Evolutionary conservation across 2,888 invertebrate genomes (phyloP), one percentile per base, ranked within the genome.

Genomic region (Morpho helenor): DNA sequence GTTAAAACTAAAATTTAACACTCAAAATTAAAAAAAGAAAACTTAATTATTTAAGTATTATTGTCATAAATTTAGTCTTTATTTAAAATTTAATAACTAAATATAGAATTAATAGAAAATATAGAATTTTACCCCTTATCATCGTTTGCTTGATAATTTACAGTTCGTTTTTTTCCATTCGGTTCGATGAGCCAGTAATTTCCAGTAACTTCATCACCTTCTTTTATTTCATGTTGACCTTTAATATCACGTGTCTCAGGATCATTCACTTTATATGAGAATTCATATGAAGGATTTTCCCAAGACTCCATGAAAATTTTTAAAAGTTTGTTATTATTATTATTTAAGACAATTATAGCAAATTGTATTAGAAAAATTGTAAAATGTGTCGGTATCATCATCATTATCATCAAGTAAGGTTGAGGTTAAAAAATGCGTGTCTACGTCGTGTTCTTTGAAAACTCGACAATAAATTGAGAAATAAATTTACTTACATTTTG

Each of bases 121-220:
- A 16, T 16, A 16, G 16, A 40, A 49, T 39, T 39, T 62, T 67
- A 72, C 68, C 71, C 71, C 22, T 54, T 59, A 74, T 92, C 88
- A 65, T 89, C 91, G 63, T 92, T 91, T 68, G 92, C 91, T 62
- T 89, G 87, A 80, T 92, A 92, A 61, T 91, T 86, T 59, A 92
- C 92, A 64, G 89, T 88, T 67, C 92, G 88, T 52, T 67, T 64
- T 53, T 64, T 59, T 73, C 93, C 93, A 62, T 90, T 92, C 52
- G 93, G 92, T 69, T 93, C 92, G 63, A 92, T 89, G 42, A 93
- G 85, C 60, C 91, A 89, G 80, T 94, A 94, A 61, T 91, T 86
- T 43, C 94, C 94, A 70, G 85, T 90, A 62, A 94, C 94, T 56
- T 82, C 84, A 73, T 93, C 92, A 5, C 93, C 94, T 71, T 92